phyloP scores from a whole-genome alignment of 2,113 vertebrate species.

The Etheostoma spectabile region DNA sequence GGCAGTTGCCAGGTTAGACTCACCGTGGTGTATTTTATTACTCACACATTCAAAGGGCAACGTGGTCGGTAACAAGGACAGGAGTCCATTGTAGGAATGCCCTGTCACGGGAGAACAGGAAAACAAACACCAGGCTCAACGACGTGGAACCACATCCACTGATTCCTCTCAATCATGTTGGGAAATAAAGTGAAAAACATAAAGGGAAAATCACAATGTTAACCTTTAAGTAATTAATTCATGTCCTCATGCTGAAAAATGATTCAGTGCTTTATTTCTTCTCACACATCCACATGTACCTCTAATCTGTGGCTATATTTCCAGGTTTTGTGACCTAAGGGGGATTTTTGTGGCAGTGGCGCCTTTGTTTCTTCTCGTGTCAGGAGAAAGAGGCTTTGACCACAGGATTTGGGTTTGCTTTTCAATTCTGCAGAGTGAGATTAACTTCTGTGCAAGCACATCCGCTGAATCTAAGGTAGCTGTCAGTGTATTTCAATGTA shows the following conservation, averaged over 20 bases:
- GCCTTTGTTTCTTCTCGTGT: slow-evolving; percentile 52
- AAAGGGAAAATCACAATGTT: background rate
- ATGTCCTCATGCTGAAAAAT: slow-evolving; percentile 2
- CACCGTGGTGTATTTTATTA: slow-evolving; percentile 73
- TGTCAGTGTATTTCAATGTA: slow-evolving; percentile 61
- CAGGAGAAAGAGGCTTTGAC: slow-evolving; percentile 43
- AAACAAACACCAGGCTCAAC: slow-evolving; percentile 49
- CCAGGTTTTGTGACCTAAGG: slow-evolving; percentile 54
- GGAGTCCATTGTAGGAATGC: slow-evolving; percentile 41
- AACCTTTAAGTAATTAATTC: slow-evolving; percentile 7
- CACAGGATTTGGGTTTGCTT: slow-evolving; percentile 60
- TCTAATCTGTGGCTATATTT: slow-evolving; percentile 56
- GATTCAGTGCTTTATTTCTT: slow-evolving; percentile 35
- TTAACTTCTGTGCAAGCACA: slow-evolving; percentile 51
- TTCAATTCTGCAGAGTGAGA: slow-evolving; percentile 46
- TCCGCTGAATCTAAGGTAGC: slow-evolving; percentile 60
- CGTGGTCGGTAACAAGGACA: slow-evolving; percentile 4
- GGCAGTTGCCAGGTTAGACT: slow-evolving; percentile 72
- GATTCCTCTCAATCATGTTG: slow-evolving; percentile 4
- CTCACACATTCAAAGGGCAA: slow-evolving; percentile 61
- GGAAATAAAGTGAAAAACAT: background rate
- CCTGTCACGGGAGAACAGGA: slow-evolving; percentile 27
- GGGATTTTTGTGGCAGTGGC: slow-evolving; percentile 47
- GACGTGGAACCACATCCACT: background rate
- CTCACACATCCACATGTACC: slow-evolving; percentile 25